Percentiles rank a stretch among this genome's conserved stretches.
Evolutionary conservation across 2,888 invertebrate genomes (phyloP).

Genomic region (Diaphora mendica): DNA sequence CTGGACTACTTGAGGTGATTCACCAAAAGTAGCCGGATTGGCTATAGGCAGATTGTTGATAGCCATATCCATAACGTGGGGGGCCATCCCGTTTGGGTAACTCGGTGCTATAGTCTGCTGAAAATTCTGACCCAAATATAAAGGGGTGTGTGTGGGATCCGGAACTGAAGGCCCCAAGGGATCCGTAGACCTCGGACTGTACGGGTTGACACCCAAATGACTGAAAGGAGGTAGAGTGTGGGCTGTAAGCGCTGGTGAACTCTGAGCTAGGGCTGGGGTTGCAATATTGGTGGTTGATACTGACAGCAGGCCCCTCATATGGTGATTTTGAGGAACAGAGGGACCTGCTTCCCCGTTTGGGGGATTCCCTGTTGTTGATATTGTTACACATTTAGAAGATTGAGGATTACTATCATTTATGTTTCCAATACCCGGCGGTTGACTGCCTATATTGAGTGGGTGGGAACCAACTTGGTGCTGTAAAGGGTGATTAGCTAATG

Average conservation of each 20-base stretch:
- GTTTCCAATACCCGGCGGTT: slow-evolving; percentile 83
- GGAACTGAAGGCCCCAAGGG: slow-evolving; percentile 86
- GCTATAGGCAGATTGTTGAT: slow-evolving; percentile 89
- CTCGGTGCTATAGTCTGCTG: slow-evolving; percentile 88
- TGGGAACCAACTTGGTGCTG: slow-evolving; percentile 85
- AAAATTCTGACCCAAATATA: slow-evolving; percentile 88
- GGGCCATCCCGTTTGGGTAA: slow-evolving; percentile 95
- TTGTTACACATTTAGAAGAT: slow-evolving; percentile 73
- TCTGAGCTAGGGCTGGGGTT: slow-evolving; percentile 85
- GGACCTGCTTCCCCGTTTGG: slow-evolving; percentile 98
- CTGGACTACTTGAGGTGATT: slow-evolving; percentile 83
- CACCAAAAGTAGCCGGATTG: slow-evolving; percentile 95
- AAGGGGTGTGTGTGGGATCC: slow-evolving; percentile 87
- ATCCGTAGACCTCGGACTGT: slow-evolving; percentile 87
- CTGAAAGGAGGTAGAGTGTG: slow-evolving; percentile 87
- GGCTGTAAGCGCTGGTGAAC: slow-evolving; percentile 84
- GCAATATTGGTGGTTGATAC: slow-evolving; percentile 90
- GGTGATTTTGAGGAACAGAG: slow-evolving; percentile 94
- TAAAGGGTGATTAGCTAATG: slow-evolving; percentile 84
- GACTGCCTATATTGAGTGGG: slow-evolving; percentile 87
- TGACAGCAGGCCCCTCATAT: slow-evolving; percentile 96
- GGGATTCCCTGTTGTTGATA: slow-evolving; percentile 91
- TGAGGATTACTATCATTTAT: slow-evolving; percentile 78
- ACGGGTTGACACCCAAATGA: slow-evolving; percentile 87
- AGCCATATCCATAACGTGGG: slow-evolving; percentile 93